Conservation (phyloP, 2,797 vertebrate genomes). For the Spea hammondii region DNA sequence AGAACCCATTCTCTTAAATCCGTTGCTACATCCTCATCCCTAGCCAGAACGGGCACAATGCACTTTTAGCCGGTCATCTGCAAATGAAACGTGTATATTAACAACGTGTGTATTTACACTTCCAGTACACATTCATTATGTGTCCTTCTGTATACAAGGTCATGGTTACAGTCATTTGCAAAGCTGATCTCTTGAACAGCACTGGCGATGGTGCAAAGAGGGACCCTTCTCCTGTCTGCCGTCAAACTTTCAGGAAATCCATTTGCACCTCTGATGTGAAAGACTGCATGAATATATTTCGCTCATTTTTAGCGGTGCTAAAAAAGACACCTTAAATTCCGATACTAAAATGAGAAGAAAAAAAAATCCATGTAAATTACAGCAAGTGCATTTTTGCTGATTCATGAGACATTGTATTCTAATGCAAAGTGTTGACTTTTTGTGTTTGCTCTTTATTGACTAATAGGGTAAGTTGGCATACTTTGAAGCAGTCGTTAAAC, state of each 20-base stretch:
- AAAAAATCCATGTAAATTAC: slow-evolving; percentile 49
- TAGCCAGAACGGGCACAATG: no score
- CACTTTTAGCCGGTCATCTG: not conserved
- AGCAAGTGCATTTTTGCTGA: slow-evolving; percentile 51
- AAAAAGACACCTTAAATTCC: slow-evolving; percentile 56
- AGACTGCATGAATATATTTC: slow-evolving; percentile 65
- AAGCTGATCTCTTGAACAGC: slow-evolving; percentile 58
- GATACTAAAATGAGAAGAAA: slow-evolving; percentile 46
- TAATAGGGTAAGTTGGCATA: slow-evolving; percentile 10
- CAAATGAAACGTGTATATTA: slow-evolving; percentile 50
- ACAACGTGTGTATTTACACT: slow-evolving; percentile 55
- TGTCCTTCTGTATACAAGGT: slow-evolving; percentile 65
- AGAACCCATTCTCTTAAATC: no score
- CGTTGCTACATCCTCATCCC: no score
- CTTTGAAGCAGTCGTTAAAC: not conserved
- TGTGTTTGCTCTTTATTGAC: slow-evolving; percentile 14
- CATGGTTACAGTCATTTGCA: slow-evolving; percentile 62
- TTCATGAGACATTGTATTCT: slow-evolving; percentile 32
- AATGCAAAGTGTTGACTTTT: slow-evolving; percentile 42
- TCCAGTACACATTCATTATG: slow-evolving; percentile 55
- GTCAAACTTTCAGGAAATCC: slow-evolving; percentile 71
- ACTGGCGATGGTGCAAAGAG: slow-evolving; percentile 67
- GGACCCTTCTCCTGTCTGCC: slow-evolving; percentile 59
- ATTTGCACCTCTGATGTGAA: slow-evolving; percentile 73
- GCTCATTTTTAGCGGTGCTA: slow-evolving; percentile 59